Conservation (phyloP, 2,797 vertebrate genomes). For the Mergus octosetaceus region DNA sequence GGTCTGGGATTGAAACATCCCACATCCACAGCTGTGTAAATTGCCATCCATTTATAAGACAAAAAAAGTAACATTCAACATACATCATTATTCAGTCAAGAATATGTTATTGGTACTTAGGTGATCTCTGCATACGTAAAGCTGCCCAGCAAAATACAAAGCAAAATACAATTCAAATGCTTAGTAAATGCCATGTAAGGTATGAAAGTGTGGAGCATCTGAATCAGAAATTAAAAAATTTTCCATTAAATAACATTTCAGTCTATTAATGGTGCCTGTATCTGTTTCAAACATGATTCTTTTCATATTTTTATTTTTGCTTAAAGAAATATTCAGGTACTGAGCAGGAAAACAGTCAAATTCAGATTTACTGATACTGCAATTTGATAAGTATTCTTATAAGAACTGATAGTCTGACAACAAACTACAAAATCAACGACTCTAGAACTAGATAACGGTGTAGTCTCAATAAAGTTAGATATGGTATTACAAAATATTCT, state of each 20-base stretch:
- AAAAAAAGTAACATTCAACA: constrained; percentile 81
- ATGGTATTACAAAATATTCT: background rate
- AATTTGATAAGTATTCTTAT: background rate
- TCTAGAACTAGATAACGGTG: background rate
- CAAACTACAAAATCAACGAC: background rate
- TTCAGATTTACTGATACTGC: background rate
- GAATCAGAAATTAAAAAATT: background rate
- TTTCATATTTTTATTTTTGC: background rate
- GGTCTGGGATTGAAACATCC: constrained; percentile 95
- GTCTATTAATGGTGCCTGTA: background rate
- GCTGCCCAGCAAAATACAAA: constrained; percentile 64
- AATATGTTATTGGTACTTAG: constrained; percentile 75
- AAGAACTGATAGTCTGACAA: background rate
- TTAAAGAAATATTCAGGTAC: background rate
- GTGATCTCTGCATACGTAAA: constrained; percentile 74
- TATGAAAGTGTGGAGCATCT: background rate
- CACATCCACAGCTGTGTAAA: constrained; percentile 96
- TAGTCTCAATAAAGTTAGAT: background rate
- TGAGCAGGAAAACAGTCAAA: background rate
- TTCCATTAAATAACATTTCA: background rate
- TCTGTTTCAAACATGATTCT: background rate
- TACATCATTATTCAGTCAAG: constrained; percentile 83
- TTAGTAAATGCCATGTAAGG: constrained; percentile 19
- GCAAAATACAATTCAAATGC: constrained; percentile 50
- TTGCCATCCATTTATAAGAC: constrained; percentile 92